These are phyloP conservation scores for Hartigia nigra DNA, from an alignment of 2,888 invertebrate genomes.

Conservation along the genomic window DNA sequence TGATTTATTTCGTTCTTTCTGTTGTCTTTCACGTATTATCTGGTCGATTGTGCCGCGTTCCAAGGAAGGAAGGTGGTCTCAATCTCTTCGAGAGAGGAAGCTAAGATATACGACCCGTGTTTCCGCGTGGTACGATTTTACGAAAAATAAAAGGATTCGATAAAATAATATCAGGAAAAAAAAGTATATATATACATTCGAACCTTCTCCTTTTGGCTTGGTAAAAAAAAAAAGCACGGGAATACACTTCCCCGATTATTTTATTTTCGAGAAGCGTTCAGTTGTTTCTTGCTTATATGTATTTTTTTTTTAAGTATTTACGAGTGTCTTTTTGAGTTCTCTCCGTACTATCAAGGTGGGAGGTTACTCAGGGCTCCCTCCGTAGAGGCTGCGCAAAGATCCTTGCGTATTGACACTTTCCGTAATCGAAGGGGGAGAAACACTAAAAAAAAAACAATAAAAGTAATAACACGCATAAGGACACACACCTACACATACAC, in stretches of 20 bases:
- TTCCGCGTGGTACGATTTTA: background rate
- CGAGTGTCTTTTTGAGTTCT: background rate
- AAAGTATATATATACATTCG: background rate
- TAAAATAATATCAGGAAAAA: background rate
- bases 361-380: constrained; percentile 45
- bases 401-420: background rate
- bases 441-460: background rate
- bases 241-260: background rate
- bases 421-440: background rate
- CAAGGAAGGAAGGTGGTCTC: background rate
- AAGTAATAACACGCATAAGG: background rate
- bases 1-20: background rate
- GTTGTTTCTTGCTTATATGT: background rate
- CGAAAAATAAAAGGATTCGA: background rate
- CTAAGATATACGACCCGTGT: background rate
- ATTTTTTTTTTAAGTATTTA: background rate
- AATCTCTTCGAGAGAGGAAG: background rate
- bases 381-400: constrained; percentile 28
- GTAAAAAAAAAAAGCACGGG: background rate
- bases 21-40: background rate
- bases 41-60: background rate
- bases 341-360: constrained; percentile 20
- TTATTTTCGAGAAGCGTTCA: background rate
- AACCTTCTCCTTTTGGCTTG: background rate
- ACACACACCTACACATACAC: background rate